These are phyloP conservation scores for Acronicta psi DNA, from an alignment of 2,888 invertebrate genomes.

Conservation along the genomic window DNA sequence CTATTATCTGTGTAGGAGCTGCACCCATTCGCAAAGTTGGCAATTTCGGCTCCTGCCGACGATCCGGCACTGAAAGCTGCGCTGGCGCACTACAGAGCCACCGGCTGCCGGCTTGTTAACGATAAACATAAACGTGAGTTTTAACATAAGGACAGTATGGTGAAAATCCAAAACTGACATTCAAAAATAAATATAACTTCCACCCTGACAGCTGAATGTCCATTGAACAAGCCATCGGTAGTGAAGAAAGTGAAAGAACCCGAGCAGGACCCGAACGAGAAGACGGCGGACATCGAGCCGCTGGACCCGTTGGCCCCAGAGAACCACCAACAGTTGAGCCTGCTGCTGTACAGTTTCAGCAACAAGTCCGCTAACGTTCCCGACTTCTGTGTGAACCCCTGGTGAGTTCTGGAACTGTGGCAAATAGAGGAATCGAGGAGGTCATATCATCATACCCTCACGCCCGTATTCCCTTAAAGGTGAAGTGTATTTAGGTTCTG, in stretches of 20 bases:
- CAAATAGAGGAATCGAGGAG: too few species aligned
- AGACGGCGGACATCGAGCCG: conserved; percentile 61
- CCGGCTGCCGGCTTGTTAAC: conserved; percentile 91
- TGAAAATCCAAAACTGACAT: too few species aligned
- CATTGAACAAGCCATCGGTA: conserved; percentile 74
- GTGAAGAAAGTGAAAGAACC: conserved; percentile 65
- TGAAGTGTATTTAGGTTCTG: too few species aligned
- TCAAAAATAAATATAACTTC: too few species aligned
- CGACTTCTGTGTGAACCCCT: conserved; percentile 96
- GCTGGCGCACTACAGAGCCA: conserved; percentile 95
- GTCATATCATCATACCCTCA: too few species aligned
- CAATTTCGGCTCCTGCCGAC: conserved; percentile 91
- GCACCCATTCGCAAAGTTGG: conserved; percentile 93
- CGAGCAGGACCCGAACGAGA: conserved; percentile 60
- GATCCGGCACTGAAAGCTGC: conserved; percentile 91
- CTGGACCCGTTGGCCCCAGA: conserved; percentile 93
- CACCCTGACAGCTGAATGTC: conserved; percentile 77
- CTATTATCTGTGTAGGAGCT: conserved; percentile 77
- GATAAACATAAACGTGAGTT: conserved; percentile 71
- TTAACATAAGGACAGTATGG: background rate
- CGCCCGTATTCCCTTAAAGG: too few species aligned
- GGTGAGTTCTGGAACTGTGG: conserved; percentile 83
- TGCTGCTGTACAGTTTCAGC: conserved; percentile 96
- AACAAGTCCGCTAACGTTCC: conserved; percentile 93
- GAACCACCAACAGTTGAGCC: conserved; percentile 95